Evolutionary conservation across 2,888 invertebrate genomes (phyloP).

Genomic region (Drosophila diplacantha): DNA sequence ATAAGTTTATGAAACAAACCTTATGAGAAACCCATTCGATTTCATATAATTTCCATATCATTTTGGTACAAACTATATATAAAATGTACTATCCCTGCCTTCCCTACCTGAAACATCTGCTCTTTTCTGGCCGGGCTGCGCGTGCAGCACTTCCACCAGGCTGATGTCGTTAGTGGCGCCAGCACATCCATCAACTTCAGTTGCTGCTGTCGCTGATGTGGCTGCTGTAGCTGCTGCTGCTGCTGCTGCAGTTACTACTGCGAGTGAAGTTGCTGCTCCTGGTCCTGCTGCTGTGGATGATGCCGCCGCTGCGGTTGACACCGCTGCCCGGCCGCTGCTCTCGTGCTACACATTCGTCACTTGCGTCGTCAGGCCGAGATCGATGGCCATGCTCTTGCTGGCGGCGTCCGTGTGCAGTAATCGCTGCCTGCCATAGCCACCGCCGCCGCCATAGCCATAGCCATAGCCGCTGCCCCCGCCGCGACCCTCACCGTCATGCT

Average conservation of each 20-base stretch:
- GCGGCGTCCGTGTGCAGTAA: constrained; percentile 67
- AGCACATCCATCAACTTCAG: constrained; percentile 63
- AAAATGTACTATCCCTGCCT: background rate
- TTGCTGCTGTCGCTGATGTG: constrained; percentile 21
- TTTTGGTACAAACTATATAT: background rate
- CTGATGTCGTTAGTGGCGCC: constrained; percentile 60
- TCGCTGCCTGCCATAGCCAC: constrained; percentile 63
- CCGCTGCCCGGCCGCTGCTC: constrained; percentile 48
- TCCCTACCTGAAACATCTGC: constrained; percentile 1
- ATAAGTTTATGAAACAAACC: no score
- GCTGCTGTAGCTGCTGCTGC: constrained; percentile 11
- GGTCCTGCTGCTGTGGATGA: constrained; percentile 40
- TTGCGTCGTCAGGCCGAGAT: constrained; percentile 75
- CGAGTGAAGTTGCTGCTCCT: constrained; percentile 29
- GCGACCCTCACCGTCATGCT: constrained; percentile 66
- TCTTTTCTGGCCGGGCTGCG: constrained; percentile 12
- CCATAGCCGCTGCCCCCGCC: constrained; percentile 39
- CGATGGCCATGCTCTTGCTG: constrained; percentile 68
- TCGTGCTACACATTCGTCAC: constrained; percentile 78
- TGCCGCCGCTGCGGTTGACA: constrained; percentile 38
- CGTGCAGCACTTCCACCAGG: constrained; percentile 58
- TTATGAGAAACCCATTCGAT: background rate
- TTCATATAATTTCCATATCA: background rate
- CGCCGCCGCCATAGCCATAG: constrained; percentile 25
- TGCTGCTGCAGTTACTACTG: constrained; percentile 1